Base-by-base conservation (phyloP, 2,113 vertebrate genomes). In the Takifugu bimaculatus region DNA sequence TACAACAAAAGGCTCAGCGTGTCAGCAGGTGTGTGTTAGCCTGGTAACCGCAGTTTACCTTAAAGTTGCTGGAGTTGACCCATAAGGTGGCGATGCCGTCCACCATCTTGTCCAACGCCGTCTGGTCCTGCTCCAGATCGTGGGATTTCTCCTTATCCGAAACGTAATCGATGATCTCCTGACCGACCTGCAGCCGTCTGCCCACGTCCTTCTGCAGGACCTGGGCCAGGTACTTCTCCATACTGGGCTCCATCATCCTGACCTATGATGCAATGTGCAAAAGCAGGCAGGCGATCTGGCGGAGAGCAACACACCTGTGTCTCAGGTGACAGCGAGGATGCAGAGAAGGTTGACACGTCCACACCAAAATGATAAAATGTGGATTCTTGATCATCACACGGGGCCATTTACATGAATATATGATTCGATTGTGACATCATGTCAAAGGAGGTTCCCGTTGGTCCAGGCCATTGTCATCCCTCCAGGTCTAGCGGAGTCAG, bases 21-120 rank as follows among this genome's bases (percentile, higher is more conserved):
- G 26, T 3, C 7, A 26, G 56, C 15, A 6, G 47, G 0, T 26
- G 20, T 42, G 28, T 45, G 55, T 9, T 35, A 45, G 27, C 14
- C 47, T 32, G 7, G 5, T 14, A 15, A 26, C 6, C 13, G 11
- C 13, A 5, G 2, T 85, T 93, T 91, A 99, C 97, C 95, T 99
- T 99, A 29, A 98, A 99, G 91, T 99, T 95, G 90, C 95, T 98
- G 74, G 92, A 98, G 91, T 98, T 98, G 65, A 99, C 96, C 97
- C 96, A 99, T 64, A 94, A 94, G 70, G 93, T 94, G 79, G 95
- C 95, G 13, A 99, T 92, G 73, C 93, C 94, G 57, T 99, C 97
- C 50, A 99, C 93, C 92, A 99, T 95, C 85, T 94, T 96, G 90
- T 99, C 96, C 85, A 99, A 90, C 60, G 92, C 91, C 4, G 94